phyloP scores from a whole-genome alignment of 2,113 vertebrate species.

The Gracilinanus agilis region DNA sequence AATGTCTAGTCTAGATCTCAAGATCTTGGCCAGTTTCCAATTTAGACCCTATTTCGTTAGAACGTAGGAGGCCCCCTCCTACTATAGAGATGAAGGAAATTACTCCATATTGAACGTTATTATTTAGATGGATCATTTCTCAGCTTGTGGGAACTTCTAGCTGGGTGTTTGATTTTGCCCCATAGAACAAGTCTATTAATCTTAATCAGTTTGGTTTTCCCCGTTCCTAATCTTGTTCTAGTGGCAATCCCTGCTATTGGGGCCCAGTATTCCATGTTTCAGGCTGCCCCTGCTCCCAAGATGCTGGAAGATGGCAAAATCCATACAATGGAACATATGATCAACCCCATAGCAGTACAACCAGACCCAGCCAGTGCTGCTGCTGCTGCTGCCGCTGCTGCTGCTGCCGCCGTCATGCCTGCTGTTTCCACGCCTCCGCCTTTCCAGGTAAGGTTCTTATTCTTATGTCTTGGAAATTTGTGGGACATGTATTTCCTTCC shows the following conservation, averaged over 20 bases:
- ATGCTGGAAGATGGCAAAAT: slow-evolving; percentile 97
- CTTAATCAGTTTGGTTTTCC: neutral
- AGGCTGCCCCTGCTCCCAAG: slow-evolving; percentile 90
- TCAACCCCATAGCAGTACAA: slow-evolving; percentile 95
- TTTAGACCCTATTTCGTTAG: neutral
- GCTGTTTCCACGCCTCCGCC: slow-evolving; percentile 96
- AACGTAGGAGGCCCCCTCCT: neutral
- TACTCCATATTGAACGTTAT: neutral
- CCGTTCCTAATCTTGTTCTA: slow-evolving; percentile 79
- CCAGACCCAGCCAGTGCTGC: slow-evolving; percentile 89
- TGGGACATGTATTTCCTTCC: neutral
- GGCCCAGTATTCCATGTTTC: slow-evolving; percentile 96
- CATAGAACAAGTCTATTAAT: neutral
- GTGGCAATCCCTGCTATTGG: slow-evolving; percentile 93
- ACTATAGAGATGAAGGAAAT: neutral
- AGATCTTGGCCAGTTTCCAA: neutral
- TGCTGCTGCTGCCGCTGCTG: slow-evolving; percentile 78
- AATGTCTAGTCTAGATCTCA: rapidly evolving
- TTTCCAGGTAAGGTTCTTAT: slow-evolving; percentile 90
- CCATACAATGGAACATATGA: slow-evolving; percentile 94
- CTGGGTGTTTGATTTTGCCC: neutral
- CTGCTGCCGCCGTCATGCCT: slow-evolving; percentile 87
- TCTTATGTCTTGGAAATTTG: rapidly evolving
- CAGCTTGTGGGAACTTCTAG: neutral
- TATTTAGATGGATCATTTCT: neutral